These are phyloP conservation scores for Conops quadrifasciatus DNA, from an alignment of 2,888 invertebrate species.

Conservation along the genomic window DNA sequence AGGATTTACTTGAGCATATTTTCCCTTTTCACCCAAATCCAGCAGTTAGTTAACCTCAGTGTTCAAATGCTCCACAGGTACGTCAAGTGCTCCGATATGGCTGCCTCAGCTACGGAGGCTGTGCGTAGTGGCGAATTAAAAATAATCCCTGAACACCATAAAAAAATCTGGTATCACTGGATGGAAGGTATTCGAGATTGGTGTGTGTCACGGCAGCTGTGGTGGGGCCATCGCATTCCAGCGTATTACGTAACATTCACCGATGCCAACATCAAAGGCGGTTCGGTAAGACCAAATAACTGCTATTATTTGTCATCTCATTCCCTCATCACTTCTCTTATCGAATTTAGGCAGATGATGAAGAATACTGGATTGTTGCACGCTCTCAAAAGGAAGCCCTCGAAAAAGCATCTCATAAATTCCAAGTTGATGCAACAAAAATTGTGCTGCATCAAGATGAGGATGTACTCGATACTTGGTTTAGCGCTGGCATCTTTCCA, in stretches of 20 bases:
- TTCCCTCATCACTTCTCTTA: neutral
- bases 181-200: conserved; percentile 96
- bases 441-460: conserved; percentile 80
- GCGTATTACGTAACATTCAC: conserved; percentile 81
- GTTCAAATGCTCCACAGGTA: conserved; percentile 68
- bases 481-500: conserved; percentile 95
- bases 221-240: conserved; percentile 99
- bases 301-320: neutral
- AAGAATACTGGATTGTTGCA: conserved; percentile 81
- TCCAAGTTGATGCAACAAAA: conserved; percentile 68
- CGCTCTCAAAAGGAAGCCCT: conserved; percentile 78
- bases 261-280: conserved; percentile 60
- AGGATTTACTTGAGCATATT: conserved; percentile 15
- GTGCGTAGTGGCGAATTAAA: conserved; percentile 83
- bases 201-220: conserved; percentile 98
- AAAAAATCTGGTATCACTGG: conserved; percentile 96
- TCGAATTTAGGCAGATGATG: conserved; percentile 65
- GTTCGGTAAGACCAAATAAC: conserved; percentile 56
- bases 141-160: conserved; percentile 90
- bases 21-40: neutral
- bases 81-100: conserved; percentile 90
- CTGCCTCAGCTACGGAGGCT: conserved; percentile 80
- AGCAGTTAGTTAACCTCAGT: neutral
- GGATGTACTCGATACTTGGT: conserved; percentile 99
- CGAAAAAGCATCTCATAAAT: conserved; percentile 79